Base-by-base conservation (phyloP, 1,140 invertebrate species). In the Rhopalosiphum maidis region DNA sequence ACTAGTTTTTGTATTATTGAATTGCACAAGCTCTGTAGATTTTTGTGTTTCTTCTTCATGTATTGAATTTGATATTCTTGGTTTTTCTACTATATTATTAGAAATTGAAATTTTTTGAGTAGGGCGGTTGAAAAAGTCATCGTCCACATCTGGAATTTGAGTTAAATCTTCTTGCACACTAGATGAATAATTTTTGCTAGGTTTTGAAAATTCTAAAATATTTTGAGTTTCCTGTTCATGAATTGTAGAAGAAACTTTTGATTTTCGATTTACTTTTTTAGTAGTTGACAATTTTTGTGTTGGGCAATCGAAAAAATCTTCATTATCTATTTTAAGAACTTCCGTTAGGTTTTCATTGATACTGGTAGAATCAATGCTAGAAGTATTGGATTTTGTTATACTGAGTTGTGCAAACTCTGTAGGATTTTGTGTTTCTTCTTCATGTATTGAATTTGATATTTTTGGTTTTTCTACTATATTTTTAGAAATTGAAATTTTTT, bases 291-390 rank as follows among this genome's bases (percentile, higher is more conserved):
- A 11, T 11, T 48, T 91, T 82, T 91, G 90, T 11, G 90, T 83
- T n/a, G 90, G 90, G 41, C 43, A 83, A 15, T 83, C 54, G n/a
- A 91, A 91, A 37, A 91, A 91, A 37, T 91, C 90, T 4, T 91
- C 68, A 91, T 82, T 22, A 23, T 91, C 90, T 1, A 91, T 68
- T 48, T 91, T 7, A n/a, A 15, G 1, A 46, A 0, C n/a, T 37
- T 37, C 41, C 3, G 41, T 41, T 41, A 30, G 15, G 7, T 90
- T 8, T 41, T 43, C 15, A 21, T 41, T 0, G 11, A 18, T 8
- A 43, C 21, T 60, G 15, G 1, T 41, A 11, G 6, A 21, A 41
- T 23, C 0, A 18, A 0, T 9, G 8, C 48, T 46, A 18, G 85
- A 48, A 46, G 43, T 21, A 21, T 1, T n/a, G 4, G 9, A 5